phyloP scores from a whole-genome alignment of 2,113 vertebrate genomes.

The Trematocara nigrifrons region DNA sequence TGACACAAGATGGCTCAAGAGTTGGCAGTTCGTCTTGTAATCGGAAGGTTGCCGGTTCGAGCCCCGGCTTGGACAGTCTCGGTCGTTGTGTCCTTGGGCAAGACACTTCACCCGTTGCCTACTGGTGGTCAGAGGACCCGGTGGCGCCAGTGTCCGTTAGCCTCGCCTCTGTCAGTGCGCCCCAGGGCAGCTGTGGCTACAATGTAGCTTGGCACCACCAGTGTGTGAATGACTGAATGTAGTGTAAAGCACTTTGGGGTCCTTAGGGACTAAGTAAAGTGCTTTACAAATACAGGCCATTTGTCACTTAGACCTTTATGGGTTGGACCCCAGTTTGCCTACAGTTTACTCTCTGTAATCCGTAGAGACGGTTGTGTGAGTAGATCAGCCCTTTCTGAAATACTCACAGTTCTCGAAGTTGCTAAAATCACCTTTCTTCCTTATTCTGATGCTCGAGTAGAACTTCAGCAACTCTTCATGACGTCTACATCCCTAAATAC shows the following conservation, averaged over 20 bases:
- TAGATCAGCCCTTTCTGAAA: neutral
- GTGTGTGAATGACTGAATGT: neutral
- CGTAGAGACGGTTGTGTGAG: neutral
- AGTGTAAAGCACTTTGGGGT: neutral
- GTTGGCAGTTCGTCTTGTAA: neutral
- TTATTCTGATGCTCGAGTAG: neutral
- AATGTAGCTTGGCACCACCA: neutral
- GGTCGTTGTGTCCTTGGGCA: neutral
- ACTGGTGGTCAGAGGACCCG: neutral
- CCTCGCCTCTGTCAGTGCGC: neutral
- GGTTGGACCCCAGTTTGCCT: neutral
- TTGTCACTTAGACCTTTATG: neutral
- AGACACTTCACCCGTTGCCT: neutral
- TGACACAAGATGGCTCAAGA: neutral
- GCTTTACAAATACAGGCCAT: neutral
- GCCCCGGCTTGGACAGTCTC: neutral
- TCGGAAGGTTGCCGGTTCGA: neutral
- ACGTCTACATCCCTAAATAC: neutral
- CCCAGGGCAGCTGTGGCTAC: neutral
- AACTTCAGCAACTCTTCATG: neutral
- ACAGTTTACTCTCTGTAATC: neutral
- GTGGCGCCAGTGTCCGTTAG: neutral
- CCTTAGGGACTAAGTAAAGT: neutral
- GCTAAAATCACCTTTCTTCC: neutral
- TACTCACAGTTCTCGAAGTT: neutral